Evolutionary conservation across 2,113 vertebrate genomes (phyloP), one percentile per base, ranked within the genome.

Genomic region (Grallaria varia): DNA sequence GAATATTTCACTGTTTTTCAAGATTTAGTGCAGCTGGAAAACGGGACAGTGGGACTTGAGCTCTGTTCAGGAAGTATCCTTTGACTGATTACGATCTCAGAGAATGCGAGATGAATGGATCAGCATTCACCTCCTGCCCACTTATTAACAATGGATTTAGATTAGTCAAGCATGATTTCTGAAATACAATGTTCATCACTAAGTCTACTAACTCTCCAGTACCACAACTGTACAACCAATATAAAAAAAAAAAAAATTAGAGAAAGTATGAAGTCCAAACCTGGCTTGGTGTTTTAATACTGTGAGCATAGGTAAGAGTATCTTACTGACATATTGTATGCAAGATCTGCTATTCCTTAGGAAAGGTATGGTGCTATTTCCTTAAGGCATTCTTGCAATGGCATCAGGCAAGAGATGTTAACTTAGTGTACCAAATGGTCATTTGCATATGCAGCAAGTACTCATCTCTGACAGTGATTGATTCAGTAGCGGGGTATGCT

Each of bases 11-110:
- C 15, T 39, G 37, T 59, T 72, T 55, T 80, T 87, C 39, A 71
- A 66, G 53, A 71, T 35, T 28, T 64, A 68, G 13, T 69, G 59
- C 24, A 81, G 30, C 13, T 42, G 53, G 17, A 30, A 45, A 44
- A 71, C 31, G 2, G 27, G n/a, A 45, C 6, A n/a, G 27, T 8
- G 42, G 1, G 0, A 52, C 42, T 23, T 68, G 12, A 27, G 4
- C 6, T n/a, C 10, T 33, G 9, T 49, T 44, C 10, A 68, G 4
- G 25, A 79, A 69, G 21, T 5, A 50, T 27, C 31, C 44, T 64
- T 80, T 81, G 53, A 59, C 10, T 69, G 3, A 2, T 35, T 68
- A 63, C 31, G 58, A 7, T 42, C 37, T 89, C 45, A 59, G 63
- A 74, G n/a, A 8, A n/a, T 3, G 11, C 6, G 25, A 92, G 20